phyloP scores from a whole-genome alignment of 2,113 vertebrate genomes.

The Zapus hudsonius region DNA sequence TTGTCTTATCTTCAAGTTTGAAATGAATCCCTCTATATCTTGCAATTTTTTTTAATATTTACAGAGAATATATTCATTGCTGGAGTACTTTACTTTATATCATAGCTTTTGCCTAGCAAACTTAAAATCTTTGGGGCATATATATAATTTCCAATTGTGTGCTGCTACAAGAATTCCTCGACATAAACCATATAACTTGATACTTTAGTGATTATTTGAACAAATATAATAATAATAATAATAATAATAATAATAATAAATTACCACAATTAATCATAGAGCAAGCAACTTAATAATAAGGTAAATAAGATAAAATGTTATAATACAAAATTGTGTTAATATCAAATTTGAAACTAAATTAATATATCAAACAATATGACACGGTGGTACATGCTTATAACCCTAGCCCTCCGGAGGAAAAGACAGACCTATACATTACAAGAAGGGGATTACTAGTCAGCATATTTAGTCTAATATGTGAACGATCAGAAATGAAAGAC shows the following conservation, averaged over 20 bases:
- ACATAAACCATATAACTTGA: no score
- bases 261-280: background rate
- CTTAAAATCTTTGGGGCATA: background rate
- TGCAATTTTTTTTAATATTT: background rate
- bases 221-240: no score
- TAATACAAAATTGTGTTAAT: background rate
- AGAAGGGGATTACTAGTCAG: no score
- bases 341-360: background rate
- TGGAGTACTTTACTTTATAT: background rate
- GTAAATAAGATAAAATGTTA: background rate
- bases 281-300: background rate
- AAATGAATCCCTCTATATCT: background rate
- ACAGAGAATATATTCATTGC: background rate
- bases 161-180: background rate
- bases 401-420: no score
- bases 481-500: no score
- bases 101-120: background rate
- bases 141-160: background rate
- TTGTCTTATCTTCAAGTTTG: background rate
- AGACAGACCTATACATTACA: no score
- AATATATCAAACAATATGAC: background rate
- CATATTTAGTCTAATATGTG: no score
- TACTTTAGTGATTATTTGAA: no score
- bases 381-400: background rate
- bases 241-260: background rate